A percentile compares a stretch with the other conserved stretches of the same genome.
These are phyloP conservation scores for Drosophila nigricruria DNA, from an alignment of 2,888 invertebrate genomes.

Conservation along the genomic window DNA sequence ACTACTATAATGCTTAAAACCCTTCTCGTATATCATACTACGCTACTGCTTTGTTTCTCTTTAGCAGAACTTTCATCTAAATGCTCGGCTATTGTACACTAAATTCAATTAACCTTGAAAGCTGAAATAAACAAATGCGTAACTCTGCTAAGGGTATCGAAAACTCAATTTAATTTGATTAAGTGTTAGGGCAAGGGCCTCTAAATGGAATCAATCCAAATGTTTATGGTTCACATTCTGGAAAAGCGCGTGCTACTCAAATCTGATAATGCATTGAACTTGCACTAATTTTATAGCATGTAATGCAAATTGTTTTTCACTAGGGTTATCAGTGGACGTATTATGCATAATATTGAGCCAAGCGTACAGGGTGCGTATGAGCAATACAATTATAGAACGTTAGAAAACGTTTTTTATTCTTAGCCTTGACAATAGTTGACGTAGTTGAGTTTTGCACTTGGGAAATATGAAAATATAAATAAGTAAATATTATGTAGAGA, in stretches of 20 bases:
- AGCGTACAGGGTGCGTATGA: slow-evolving; percentile 18
- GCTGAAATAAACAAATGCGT: slow-evolving; percentile 40
- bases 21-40: background rate
- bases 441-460: slow-evolving; percentile 23
- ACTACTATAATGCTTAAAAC: background rate
- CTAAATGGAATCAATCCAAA: slow-evolving; percentile 17
- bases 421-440: slow-evolving; percentile 47
- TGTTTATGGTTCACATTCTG: slow-evolving; percentile 10
- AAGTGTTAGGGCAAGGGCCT: slow-evolving; percentile 31
- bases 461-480: slow-evolving; percentile 21
- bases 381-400: slow-evolving; percentile 5
- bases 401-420: slow-evolving; percentile 1
- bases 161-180: slow-evolving; percentile 20
- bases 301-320: slow-evolving; percentile 12
- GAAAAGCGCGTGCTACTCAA: slow-evolving; percentile 40
- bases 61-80: background rate
- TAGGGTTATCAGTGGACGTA: too few species aligned
- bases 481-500: slow-evolving; percentile 30
- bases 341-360: too few species aligned
- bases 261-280: slow-evolving; percentile 52
- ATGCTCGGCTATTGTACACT: background rate
- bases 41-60: background rate
- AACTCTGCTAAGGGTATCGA: slow-evolving; percentile 7
- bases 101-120: slow-evolving; percentile 69
- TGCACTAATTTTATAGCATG: slow-evolving; percentile 20